A percentile compares a stretch with the other conserved stretches of the same genome.
phyloP scores from a whole-genome alignment of 2,888 invertebrate species.

The Polyploca ridens region DNA sequence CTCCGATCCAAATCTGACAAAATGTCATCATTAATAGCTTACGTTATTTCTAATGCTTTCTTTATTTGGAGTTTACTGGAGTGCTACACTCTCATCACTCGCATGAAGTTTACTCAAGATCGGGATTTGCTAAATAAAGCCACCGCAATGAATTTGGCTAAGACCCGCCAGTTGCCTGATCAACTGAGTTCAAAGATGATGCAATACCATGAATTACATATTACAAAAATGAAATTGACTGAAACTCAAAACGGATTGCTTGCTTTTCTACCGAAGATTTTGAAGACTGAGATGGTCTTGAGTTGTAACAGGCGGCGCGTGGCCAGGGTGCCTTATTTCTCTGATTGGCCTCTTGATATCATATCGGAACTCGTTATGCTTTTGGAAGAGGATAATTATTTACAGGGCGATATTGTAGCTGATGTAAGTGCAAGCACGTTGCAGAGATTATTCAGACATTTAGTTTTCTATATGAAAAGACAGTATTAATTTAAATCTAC shows the following conservation, averaged over 20 bases:
- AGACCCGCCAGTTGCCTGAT: slow-evolving; percentile 37
- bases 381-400: slow-evolving; percentile 38
- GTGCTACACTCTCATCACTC: slow-evolving; percentile 34
- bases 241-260: slow-evolving; percentile 35
- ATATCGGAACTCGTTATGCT: slow-evolving; percentile 31
- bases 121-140: slow-evolving; percentile 18
- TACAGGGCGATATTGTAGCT: slow-evolving; percentile 36
- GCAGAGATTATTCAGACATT: too few relatives aligned
- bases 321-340: slow-evolving; percentile 40
- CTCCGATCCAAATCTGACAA: slow-evolving; percentile 30
- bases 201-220: slow-evolving; percentile 35
- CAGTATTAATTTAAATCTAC: too few relatives aligned
- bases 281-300: slow-evolving; percentile 38
- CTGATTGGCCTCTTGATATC: slow-evolving; percentile 40
- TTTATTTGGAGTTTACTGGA: slow-evolving; percentile 44
- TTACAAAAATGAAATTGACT: slow-evolving; percentile 25
- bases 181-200: slow-evolving; percentile 30
- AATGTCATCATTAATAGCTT: slow-evolving; percentile 34
- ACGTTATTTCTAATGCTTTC: slow-evolving; percentile 38
- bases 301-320: slow-evolving; percentile 28
- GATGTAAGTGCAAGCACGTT: slow-evolving; percentile 35
- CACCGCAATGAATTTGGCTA: slow-evolving; percentile 26
- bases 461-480: too few relatives aligned
- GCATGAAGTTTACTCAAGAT: slow-evolving; percentile 30
- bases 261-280: slow-evolving; percentile 28